Percentiles rank a stretch among this genome's conserved stretches.
phyloP scores from a whole-genome alignment of 2,113 vertebrate genomes.

The Antigone vipio region DNA sequence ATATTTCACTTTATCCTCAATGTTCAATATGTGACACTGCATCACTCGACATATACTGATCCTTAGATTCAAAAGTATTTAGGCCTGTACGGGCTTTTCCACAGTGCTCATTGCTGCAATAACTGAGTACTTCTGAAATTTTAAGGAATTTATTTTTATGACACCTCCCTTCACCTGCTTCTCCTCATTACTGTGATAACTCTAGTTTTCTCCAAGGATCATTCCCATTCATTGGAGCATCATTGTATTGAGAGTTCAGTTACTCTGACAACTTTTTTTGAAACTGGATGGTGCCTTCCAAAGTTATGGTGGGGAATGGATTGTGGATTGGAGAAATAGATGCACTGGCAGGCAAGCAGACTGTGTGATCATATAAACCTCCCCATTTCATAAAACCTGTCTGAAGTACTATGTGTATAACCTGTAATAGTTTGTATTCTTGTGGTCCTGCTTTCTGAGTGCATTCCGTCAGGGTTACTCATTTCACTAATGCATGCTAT shows the following conservation, averaged over 20 bases:
- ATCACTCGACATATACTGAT: not conserved
- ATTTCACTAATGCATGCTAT: not conserved
- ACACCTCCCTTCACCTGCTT: not conserved
- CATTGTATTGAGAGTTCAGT: not conserved
- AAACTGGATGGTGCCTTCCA: not conserved
- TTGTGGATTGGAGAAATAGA: not conserved
- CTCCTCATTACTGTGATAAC: not conserved
- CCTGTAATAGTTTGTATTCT: not conserved
- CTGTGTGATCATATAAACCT: not conserved
- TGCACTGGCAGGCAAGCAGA: not conserved
- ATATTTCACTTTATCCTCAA: not conserved
- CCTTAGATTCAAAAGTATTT: not conserved
- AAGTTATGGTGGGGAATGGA: not conserved
- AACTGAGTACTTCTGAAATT: not conserved
- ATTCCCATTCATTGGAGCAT: not conserved
- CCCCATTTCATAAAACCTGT: not conserved
- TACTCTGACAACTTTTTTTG: not conserved
- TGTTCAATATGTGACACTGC: not conserved
- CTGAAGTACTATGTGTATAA: not conserved
- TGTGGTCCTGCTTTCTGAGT: not conserved
- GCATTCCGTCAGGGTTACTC: not conserved
- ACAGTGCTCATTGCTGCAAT: not conserved
- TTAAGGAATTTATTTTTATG: not conserved
- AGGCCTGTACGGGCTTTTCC: not conserved
- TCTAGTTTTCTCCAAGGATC: not conserved